Evolutionary conservation across 2,113 vertebrate genomes (phyloP).

Genomic region (Nesoenas mayeri): DNA sequence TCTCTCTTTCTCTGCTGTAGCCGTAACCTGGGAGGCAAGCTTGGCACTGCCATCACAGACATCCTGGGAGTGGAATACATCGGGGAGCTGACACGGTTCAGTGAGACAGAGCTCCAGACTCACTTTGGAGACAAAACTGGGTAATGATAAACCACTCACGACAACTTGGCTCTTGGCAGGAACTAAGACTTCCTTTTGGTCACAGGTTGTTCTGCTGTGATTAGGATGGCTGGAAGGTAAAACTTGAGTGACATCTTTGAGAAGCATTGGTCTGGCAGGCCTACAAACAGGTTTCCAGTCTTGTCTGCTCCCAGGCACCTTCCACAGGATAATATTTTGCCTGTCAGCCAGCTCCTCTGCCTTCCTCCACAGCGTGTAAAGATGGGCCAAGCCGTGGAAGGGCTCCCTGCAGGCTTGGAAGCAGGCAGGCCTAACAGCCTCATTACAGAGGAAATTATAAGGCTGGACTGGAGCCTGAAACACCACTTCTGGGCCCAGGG

Average conservation of each 20-base stretch:
- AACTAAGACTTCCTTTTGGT: not conserved
- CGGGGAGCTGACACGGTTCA: conserved; percentile 86
- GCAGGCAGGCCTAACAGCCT: not conserved
- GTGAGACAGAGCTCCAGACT: conserved; percentile 81
- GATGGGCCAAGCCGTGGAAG: not conserved
- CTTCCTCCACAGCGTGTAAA: not conserved
- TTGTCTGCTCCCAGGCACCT: not conserved
- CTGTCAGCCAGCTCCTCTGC: not conserved
- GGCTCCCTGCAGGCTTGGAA: not conserved
- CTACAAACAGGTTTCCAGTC: not conserved
- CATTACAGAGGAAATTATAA: not conserved
- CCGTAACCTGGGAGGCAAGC: conserved; percentile 92
- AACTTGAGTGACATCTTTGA: not conserved
- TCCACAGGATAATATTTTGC: not conserved
- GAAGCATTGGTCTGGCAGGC: not conserved
- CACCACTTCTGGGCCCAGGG: not conserved
- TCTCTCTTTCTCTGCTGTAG: conserved; percentile 54
- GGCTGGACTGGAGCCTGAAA: not conserved
- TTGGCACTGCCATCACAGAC: conserved; percentile 86
- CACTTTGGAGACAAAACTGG: conserved; percentile 95
- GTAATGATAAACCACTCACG: conserved; percentile 69
- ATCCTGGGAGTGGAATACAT: conserved; percentile 86
- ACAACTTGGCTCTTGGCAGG: not conserved
- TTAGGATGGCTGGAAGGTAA: not conserved
- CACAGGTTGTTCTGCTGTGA: not conserved